Base-by-base conservation (phyloP, 2,797 vertebrate species). In the Cossypha dichroa region DNA sequence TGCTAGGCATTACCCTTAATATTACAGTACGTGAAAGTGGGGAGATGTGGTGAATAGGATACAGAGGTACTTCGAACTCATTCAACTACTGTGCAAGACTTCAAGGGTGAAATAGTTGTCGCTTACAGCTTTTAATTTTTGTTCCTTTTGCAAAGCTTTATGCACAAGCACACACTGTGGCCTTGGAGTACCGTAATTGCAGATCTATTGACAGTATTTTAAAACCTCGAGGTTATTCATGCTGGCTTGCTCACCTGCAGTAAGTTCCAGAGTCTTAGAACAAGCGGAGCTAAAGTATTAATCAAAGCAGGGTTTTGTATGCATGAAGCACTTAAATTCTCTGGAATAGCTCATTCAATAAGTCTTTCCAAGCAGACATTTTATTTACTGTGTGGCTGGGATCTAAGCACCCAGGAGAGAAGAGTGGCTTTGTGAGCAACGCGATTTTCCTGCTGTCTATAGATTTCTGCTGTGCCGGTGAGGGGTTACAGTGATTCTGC, bases 1-100 rank as follows among this genome's bases (percentile, higher is more conserved):
- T 96, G 90, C 93, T 93, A 94, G 63, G 90, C 77, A 94, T 94
- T 95, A 60, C 63, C 62, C 77, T 95, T 92, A 92, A 79, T 85
- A 82, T 80, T 79, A 64, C 85, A 36, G 40, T 90, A 76, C 66
- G 55, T 73, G 83, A 72, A 88, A 83, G 48, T 38, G 40, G 16
- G 33, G 73, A 77, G 82, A 90, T 66, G 72, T 2, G 1, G 33
- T 90, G 79, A 91, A 90, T 85, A 93, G 76, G 85, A 85, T 69
- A 55, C 72, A 81, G 83, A 72, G 51, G 85, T 88, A 94, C 76
- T 96, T 92, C 4, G 6, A 93, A 94, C 82, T 95, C 85, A 78
- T 88, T 95, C 86, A 92, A 95, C 76, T 92, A 79, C 90, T 62
- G 76, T 72, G 83, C 54, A 78, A 88, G 73, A 63, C 88, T 96